Evolutionary conservation across 1,140 invertebrate genomes (phyloP), one percentile per base, ranked within the genome.

Genomic region (Cydia strobilella): DNA sequence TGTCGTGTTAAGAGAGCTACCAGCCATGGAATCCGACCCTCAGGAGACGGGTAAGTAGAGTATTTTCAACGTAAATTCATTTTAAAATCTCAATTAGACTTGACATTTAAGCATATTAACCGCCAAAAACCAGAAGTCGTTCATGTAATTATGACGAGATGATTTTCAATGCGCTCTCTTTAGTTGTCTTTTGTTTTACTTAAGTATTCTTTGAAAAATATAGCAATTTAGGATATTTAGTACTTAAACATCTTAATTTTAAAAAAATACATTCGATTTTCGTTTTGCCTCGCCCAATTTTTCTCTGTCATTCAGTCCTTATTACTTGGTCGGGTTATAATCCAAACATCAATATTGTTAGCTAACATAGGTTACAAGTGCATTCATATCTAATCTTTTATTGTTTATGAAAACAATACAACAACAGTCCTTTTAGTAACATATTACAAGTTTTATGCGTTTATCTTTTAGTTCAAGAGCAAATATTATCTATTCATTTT

Each of bases 281-380:
- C 2, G 20, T 72, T 23, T 48, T 48, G 18, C 1, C 69, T 10
- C 18, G 31, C 35, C 31, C 35, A 35, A 71, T 72, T 48, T 72
- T 42, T 25, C n/a, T 31, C 27, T 20, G 18, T 23, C 48, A 20
- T 79, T 66, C n/a, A 31, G 59, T 74, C 25, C 74, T 72, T 79
- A 75, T 79, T 66, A 72, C 75, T 79, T 81, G 75, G 84, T 80
- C 77, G 82, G 69, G 3, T 86, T 80, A 82, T 84, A 82, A 83
- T 74, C 75, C 79, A 83, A 86, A 87, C 81, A 86, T 87, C 84
- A 85, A 87, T 87, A 86, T 72, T 65, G 63, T 65, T 65, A 65
- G 63, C 63, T 65, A 65, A 65, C 72, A 63, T 59, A 59, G 66
- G 63, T 62, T 75, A 75, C 72, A 74, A 78, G 73, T 75, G 73